Evolutionary conservation across 2,888 invertebrate species (phyloP).

Genomic region (Apocheima hispidaria): DNA sequence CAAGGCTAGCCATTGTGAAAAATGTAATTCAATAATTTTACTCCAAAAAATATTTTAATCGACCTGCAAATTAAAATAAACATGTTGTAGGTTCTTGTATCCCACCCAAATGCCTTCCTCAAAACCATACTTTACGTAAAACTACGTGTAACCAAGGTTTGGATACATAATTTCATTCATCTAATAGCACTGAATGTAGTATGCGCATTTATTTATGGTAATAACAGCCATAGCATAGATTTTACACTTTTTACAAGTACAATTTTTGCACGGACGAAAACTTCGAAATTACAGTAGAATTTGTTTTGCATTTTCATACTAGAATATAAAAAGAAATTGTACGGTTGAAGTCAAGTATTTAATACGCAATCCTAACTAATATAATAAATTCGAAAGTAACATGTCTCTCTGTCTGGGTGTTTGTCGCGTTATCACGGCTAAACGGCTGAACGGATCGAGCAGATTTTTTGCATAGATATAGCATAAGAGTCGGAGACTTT

Average conservation of each 20-base stretch:
- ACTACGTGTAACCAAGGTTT: slow-evolving; percentile 49
- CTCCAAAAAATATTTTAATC: not conserved
- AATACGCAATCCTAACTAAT: not conserved
- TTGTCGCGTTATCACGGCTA: no score
- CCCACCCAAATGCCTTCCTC: slow-evolving; percentile 30
- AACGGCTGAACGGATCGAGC: no score
- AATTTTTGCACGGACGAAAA: not conserved
- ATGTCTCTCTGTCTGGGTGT: no score
- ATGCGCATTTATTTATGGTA: slow-evolving; percentile 69
- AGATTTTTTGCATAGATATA: no score
- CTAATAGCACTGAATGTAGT: slow-evolving; percentile 69
- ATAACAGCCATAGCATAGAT: slow-evolving; percentile 37
- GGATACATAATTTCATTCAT: slow-evolving; percentile 68
- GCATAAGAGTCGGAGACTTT: no score
- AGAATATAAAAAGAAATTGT: not conserved
- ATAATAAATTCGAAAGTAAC: no score
- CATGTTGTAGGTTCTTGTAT: not conserved
- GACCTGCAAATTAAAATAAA: not conserved
- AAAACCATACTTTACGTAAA: slow-evolving; percentile 44
- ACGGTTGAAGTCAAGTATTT: not conserved
- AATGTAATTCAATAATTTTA: no score
- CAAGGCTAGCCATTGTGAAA: no score
- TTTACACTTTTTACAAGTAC: slow-evolving; percentile 2
- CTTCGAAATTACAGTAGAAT: not conserved
- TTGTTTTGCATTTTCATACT: not conserved